Evolutionary conservation across 2,888 invertebrate species (phyloP), one percentile per base, ranked within the genome.

Genomic region (Bombylius discolor): DNA sequence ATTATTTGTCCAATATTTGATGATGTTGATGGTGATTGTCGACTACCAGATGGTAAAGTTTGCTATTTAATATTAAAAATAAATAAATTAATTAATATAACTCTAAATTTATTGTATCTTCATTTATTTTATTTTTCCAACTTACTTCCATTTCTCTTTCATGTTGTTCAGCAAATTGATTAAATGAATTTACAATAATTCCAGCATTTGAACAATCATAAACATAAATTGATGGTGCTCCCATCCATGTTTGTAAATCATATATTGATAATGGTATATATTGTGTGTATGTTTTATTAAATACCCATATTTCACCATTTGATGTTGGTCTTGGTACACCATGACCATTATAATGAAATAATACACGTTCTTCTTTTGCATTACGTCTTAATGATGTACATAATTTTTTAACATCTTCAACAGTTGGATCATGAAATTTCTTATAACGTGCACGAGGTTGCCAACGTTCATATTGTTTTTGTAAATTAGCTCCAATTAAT

Each of bases 271-370:
- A 77, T 49, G 99, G 99, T 76, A 99, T 99, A 79, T 99, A 99
- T 77, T 99, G 98, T 5, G 99, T 99, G 74, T 94, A 99, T 44
- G 86, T 89, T 86, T 94, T 84, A 76, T 99, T 99, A 77, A 99
- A 99, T 5, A 99, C 97, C 98, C 98, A 98, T 66, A 98, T 93
- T 79, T 99, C 99, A 9, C 99, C 98, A 76, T 99, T 99, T 23
- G 84, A 80, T 11, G 99, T 99, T 42, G 99, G 99, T 72, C 89
- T 89, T 47, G 99, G 99, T 58, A 99, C 99, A 14, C 99, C 99
- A 72, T 99, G 99, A 0, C 99, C 99, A 74, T 99, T 99, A 74
- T 99, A 99, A 76, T 99, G 99, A 76, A 99, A 99, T 54, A 99
- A 77, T 45, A 99, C 96, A 61, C 99, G 81, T 70, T 99, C 99